These are phyloP conservation scores for Lanius collurio DNA, from an alignment of 2,113 vertebrate genomes.

Conservation along the genomic window DNA sequence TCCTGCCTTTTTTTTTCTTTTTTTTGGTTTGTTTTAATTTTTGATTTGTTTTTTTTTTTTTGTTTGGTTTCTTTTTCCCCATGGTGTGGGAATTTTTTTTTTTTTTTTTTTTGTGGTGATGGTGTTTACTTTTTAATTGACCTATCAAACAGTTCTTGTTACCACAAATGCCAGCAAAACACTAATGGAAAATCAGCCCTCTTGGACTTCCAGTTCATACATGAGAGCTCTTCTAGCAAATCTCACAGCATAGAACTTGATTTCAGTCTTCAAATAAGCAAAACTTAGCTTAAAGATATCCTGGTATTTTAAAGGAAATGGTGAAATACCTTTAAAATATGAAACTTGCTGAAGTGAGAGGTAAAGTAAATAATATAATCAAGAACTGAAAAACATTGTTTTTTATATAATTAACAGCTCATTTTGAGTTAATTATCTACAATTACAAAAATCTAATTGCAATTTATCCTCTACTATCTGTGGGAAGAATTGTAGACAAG, in stretches of 20 bases:
- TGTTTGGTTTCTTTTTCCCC: too few relatives aligned
- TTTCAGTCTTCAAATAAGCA: constrained; percentile 62
- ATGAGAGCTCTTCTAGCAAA: constrained; percentile 22
- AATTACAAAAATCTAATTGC: constrained; percentile 80
- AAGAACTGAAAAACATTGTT: constrained; percentile 69
- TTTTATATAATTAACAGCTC: constrained; percentile 79
- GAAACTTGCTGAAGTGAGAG: constrained; percentile 66
- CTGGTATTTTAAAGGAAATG: constrained; percentile 27
- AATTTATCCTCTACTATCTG: constrained; percentile 78
- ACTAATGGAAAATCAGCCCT: constrained; percentile 17
- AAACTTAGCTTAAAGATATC: constrained; percentile 52
- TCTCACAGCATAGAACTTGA: constrained; percentile 48
- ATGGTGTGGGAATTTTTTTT: too few relatives aligned
- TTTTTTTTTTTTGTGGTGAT: background rate
- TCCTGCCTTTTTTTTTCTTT: background rate
- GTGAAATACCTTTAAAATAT: constrained; percentile 65
- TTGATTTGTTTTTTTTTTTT: too few relatives aligned
- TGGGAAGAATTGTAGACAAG: constrained; percentile 69
- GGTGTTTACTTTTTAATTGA: background rate
- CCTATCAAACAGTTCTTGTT: background rate
- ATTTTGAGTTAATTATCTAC: constrained; percentile 81
- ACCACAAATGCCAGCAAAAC: background rate
- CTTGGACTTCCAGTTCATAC: constrained; percentile 28
- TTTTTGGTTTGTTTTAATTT: background rate
- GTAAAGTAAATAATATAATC: constrained; percentile 77